Base-by-base conservation (phyloP, 2,113 vertebrate genomes). In the Gadus chalcogrammus region DNA sequence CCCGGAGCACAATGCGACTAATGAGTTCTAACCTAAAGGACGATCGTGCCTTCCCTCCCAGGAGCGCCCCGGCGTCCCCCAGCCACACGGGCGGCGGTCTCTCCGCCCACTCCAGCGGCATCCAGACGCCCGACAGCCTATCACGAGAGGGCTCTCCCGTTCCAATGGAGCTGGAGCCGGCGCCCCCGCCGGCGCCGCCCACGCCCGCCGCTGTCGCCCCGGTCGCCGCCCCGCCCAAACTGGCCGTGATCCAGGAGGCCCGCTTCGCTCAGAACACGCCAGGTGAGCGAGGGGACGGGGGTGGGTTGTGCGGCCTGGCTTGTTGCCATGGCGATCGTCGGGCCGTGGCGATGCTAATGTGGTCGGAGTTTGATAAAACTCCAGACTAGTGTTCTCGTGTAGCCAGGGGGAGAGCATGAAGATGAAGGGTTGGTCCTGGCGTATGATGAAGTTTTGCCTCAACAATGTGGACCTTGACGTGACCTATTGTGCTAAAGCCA, bases 81-180 rank as follows among this genome's bases (percentile, higher is more conserved):
- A 99, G 94, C 81, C 97, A 99, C 71, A 92, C 95, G 2, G 97
- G 97, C 71, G 94, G 95, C 67, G 94, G 95, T 67, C 91, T 99
- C 76, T 99, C 97, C 12, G 95, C 96, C 0, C 97, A 98, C 92
- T 98, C 97, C 77, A 98, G 97, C 18, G 97, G 97, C 0, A 92
- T 96, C 66, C 97, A 99, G 91, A 98, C 96, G 75, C 97, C 97
- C 0, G 97, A 99, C 88, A 98, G 95, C 81, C 91, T 99, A 77
- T 99, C 96, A 2, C 90, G 97, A 66, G 97, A 99, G 88, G 96
- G 97, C 24, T 99, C 97, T 4, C 97, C 97, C 0, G 94, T 98
- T 56, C 96, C 95, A 0, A 86, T 94, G 90, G 96, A 98, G 61
- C 86, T 94, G 0, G 96, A 98, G 17, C 82, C 90, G 64, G 22